phyloP scores from a whole-genome alignment of 2,113 vertebrate genomes.

The Carassius auratus region DNA sequence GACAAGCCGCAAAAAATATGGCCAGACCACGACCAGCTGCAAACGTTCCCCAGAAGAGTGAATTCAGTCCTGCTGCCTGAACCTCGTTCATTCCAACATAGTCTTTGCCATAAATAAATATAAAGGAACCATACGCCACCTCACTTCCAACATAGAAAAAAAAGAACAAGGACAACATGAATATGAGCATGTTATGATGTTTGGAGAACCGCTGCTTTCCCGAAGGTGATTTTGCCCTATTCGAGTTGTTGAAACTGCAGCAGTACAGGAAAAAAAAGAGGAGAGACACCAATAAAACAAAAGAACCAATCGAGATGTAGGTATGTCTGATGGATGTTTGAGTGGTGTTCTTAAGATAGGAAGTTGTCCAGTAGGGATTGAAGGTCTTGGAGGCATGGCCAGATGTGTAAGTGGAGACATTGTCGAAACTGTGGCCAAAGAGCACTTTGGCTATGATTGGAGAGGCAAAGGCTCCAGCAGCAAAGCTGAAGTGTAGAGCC shows the following conservation, averaged over 20 bases:
- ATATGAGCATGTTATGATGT: conserved; percentile 79
- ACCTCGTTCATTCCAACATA: conserved; percentile 73
- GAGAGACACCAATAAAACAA: conserved; percentile 77
- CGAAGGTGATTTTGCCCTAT: conserved; percentile 57
- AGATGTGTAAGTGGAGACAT: neutral
- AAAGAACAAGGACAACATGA: conserved; percentile 87
- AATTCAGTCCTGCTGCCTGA: conserved; percentile 84
- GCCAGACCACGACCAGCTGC: conserved; percentile 82
- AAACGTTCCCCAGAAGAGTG: conserved; percentile 89
- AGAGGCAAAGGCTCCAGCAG: conserved; percentile 84
- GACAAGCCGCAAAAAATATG: conserved; percentile 82
- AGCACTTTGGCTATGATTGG: conserved; percentile 88
- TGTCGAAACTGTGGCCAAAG: conserved; percentile 63
- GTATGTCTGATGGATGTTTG: conserved; percentile 75
- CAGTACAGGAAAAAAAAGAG: conserved; percentile 80
- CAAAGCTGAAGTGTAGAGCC: conserved; percentile 95
- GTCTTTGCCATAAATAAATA: conserved; percentile 83
- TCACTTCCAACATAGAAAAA: conserved; percentile 91
- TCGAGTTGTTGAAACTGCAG: conserved; percentile 58
- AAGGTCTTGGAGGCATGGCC: neutral
- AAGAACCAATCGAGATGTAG: conserved; percentile 83
- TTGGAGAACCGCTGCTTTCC: conserved; percentile 72
- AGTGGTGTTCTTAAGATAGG: neutral
- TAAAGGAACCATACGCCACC: conserved; percentile 88
- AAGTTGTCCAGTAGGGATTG: neutral